Evolutionary conservation across 2,797 vertebrate genomes (phyloP).

Genomic region (Corythornis leucogaster): DNA sequence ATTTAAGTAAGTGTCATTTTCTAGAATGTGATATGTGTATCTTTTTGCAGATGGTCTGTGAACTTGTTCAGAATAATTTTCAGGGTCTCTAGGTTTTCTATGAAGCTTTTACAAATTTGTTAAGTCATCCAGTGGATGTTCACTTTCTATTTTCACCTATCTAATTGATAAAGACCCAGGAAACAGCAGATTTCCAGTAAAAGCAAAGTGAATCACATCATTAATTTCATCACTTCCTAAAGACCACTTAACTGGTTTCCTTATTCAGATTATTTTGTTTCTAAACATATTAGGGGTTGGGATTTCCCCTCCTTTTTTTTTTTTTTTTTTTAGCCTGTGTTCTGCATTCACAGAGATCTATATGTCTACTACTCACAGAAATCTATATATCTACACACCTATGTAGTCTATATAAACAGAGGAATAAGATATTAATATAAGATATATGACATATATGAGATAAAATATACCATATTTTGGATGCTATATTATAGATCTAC

Average conservation of each 20-base stretch:
- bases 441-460: background rate
- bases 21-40: background rate
- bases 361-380: too few species aligned
- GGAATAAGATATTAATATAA: background rate
- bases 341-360: slow-evolving; percentile 22
- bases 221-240: slow-evolving; percentile 56
- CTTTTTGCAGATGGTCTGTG: background rate
- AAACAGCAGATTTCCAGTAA: slow-evolving; percentile 70
- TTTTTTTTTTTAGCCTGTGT: background rate
- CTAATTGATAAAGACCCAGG: slow-evolving; percentile 67
- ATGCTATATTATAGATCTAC: background rate
- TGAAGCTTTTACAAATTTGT: slow-evolving; percentile 53
- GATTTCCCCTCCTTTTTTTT: background rate
- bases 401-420: background rate
- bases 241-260: slow-evolving; percentile 52
- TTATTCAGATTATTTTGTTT: slow-evolving; percentile 60
- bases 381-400: background rate
- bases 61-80: background rate
- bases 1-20: background rate
- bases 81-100: slow-evolving; percentile 48
- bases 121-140: slow-evolving; percentile 46
- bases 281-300: slow-evolving; percentile 35
- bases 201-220: slow-evolving; percentile 56
- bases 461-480: background rate
- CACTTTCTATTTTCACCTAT: slow-evolving; percentile 61